These are phyloP conservation scores for Cartodere bifasciata DNA, from an alignment of 2,888 invertebrate genomes.

Conservation along the genomic window DNA sequence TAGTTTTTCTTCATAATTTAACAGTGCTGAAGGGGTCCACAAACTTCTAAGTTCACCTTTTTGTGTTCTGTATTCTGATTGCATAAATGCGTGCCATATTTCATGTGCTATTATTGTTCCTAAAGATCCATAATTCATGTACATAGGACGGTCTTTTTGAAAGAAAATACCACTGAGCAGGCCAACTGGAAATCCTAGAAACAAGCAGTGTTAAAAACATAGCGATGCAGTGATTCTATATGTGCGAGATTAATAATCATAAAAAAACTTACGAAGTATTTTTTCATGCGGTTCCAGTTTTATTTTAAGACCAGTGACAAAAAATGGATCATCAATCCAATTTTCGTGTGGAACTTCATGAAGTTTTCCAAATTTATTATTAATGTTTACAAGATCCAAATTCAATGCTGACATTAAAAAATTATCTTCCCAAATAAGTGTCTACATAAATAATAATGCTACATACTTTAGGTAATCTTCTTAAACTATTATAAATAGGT, in stretches of 20 bases:
- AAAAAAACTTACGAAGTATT: conserved; percentile 21
- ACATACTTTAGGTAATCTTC: too few species aligned
- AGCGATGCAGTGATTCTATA: background rate
- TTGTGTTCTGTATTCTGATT: conserved; percentile 72
- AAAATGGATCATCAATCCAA: conserved; percentile 19
- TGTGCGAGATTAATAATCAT: too few species aligned
- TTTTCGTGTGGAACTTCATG: conserved; percentile 17
- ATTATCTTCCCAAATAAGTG: conserved; percentile 17
- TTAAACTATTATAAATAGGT: too few species aligned
- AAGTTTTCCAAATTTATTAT: conserved; percentile 19
- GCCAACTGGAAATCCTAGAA: conserved; percentile 28
- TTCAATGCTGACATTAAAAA: conserved; percentile 21
- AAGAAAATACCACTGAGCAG: conserved; percentile 29
- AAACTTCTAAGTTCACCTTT: conserved; percentile 79
- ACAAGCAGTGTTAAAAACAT: conserved; percentile 1
- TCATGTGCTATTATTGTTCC: conserved; percentile 29
- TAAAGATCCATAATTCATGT: conserved; percentile 31
- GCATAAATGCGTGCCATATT: conserved; percentile 29
- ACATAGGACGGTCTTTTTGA: conserved; percentile 27
- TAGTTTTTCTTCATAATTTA: conserved; percentile 66
- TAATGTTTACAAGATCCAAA: conserved; percentile 18
- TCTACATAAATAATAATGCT: too few species aligned
- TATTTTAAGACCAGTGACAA: conserved; percentile 21
- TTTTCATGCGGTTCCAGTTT: conserved; percentile 22
- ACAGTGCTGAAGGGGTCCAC: conserved; percentile 76